phyloP scores from a whole-genome alignment of 2,888 invertebrate species.

The Xestia rhomboidea region DNA sequence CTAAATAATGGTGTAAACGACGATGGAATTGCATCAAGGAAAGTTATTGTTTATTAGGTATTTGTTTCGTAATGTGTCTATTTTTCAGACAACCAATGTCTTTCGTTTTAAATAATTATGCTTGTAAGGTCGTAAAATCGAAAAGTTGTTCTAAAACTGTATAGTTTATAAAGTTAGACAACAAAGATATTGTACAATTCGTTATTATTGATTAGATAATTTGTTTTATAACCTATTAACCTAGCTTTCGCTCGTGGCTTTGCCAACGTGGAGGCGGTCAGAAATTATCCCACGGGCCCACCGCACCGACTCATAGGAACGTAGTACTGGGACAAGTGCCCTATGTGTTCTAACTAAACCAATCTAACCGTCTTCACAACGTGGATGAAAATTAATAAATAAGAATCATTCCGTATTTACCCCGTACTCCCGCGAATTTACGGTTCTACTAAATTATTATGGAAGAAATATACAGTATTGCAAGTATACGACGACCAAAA shows the following conservation, averaged over 20 bases:
- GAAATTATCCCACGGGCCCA: neutral
- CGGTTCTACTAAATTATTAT: neutral
- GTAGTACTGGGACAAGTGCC: neutral
- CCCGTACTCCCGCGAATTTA: neutral
- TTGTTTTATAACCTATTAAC: constrained; percentile 9
- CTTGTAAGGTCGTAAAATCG: neutral
- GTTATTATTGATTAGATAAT: constrained; percentile 33
- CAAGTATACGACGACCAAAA: constrained; percentile 55
- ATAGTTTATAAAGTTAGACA: constrained; percentile 37
- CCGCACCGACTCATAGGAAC: neutral
- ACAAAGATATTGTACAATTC: constrained; percentile 22
- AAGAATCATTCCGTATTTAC: neutral
- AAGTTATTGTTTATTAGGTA: neutral
- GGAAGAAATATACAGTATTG: constrained; percentile 27
- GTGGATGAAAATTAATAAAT: neutral
- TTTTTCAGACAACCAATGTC: neutral
- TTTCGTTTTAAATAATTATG: neutral
- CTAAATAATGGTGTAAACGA: neutral
- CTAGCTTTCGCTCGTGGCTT: neutral
- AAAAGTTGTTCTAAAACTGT: constrained; percentile 15
- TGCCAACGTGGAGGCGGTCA: neutral
- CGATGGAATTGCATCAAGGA: neutral
- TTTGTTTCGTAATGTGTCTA: neutral
- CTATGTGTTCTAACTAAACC: neutral
- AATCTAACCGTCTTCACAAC: neutral